Percentiles rank a stretch among this genome's conserved stretches.
These are phyloP conservation scores for Pontoporia blainvillei DNA, from an alignment of 2,113 vertebrate species.

Conservation along the genomic window DNA sequence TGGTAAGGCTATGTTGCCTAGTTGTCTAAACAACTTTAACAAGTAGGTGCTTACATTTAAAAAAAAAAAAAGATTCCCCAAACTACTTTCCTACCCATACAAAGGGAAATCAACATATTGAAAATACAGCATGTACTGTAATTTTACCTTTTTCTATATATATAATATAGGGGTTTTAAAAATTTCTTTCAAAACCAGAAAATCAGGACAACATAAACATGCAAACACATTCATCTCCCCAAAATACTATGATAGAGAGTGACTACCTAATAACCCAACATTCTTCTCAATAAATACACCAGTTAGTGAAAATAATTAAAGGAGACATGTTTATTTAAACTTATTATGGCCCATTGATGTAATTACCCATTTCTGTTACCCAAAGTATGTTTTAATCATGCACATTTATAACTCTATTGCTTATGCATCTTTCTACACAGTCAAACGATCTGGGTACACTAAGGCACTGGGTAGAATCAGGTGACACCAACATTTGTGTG, in stretches of 20 bases:
- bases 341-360: background rate
- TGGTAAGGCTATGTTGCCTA: background rate
- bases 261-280: background rate
- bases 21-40: background rate
- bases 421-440: background rate
- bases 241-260: background rate
- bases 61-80: background rate
- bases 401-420: background rate
- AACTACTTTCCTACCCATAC: background rate
- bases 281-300: background rate
- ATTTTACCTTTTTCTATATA: background rate
- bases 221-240: background rate
- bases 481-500: background rate
- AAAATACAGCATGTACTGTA: background rate
- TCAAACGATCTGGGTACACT: background rate
- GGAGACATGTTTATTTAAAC: background rate
- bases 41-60: background rate
- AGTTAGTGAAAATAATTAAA: background rate
- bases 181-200: slow-evolving; percentile 3
- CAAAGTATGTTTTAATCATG: background rate
- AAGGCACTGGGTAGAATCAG: background rate
- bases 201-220: background rate
- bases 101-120: background rate
- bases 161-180: background rate
- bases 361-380: background rate